Conservation (phyloP, 2,797 vertebrate genomes). For the Macroramphosus scolopax region DNA sequence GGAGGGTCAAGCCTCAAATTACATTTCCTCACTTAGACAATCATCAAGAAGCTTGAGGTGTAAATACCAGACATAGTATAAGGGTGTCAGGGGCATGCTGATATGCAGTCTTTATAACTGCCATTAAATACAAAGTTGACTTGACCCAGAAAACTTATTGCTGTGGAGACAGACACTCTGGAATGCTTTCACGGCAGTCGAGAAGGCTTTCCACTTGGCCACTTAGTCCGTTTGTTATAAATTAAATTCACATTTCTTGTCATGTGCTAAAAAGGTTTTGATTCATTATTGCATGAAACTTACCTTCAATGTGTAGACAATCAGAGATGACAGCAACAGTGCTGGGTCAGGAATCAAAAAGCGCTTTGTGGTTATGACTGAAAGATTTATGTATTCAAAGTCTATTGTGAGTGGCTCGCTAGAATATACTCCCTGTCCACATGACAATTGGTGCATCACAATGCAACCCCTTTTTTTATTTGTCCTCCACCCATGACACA, state of each 20-base stretch:
- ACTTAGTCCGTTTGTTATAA: no score
- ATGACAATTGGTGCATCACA: constrained; percentile 63
- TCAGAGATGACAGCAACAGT: constrained; percentile 36
- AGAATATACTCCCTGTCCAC: constrained; percentile 72
- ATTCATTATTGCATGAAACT: constrained; percentile 36
- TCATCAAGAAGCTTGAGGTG: constrained; percentile 26
- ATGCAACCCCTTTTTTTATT: constrained; percentile 59
- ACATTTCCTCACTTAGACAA: constrained; percentile 2
- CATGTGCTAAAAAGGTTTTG: constrained; percentile 1
- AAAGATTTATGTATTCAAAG: constrained; percentile 66
- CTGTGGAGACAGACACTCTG: constrained; percentile 1
- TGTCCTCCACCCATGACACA: constrained; percentile 66
- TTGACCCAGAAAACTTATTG: constrained; percentile 9
- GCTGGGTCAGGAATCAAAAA: constrained; percentile 48
- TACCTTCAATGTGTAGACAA: constrained; percentile 65
- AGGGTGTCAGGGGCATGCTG: constrained; percentile 33
- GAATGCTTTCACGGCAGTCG: constrained; percentile 1
- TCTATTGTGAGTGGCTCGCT: constrained; percentile 72
- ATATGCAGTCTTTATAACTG: constrained; percentile 33
- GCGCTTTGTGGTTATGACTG: constrained; percentile 62
- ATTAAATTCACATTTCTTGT: constrained; percentile 6
- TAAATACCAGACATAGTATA: constrained; percentile 41
- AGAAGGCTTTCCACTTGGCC: background rate
- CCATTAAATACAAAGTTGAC: constrained; percentile 25
- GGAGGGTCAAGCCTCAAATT: constrained; percentile 16